These are phyloP conservation scores for Dendronephthya gigantea DNA, from an alignment of 64 coral and sea anemone species.

Conservation along the genomic window DNA sequence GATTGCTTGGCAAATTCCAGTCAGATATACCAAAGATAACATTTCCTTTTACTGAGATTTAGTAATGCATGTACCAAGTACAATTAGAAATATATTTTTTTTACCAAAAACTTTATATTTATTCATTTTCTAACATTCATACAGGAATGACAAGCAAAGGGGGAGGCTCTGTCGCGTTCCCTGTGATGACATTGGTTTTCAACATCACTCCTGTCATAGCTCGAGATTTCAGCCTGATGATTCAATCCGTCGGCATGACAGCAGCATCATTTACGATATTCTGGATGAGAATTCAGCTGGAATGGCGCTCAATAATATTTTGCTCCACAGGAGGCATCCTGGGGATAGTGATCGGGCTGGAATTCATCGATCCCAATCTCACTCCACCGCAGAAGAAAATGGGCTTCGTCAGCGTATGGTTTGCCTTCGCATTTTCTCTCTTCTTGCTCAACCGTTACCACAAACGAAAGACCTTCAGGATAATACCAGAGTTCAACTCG, in stretches of 20 bases:
- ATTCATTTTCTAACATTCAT: no score
- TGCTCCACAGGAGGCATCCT: conserved; percentile 52
- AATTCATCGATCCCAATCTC: conserved; percentile 63
- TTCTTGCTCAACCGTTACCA: conserved; percentile 67
- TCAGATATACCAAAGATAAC: no score
- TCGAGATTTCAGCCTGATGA: conserved; percentile 67
- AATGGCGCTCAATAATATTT: conserved; percentile 53
- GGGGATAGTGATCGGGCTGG: conserved; percentile 52
- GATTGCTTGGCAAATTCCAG: no score
- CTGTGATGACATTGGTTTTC: conserved; percentile 67
- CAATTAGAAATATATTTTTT: no score
- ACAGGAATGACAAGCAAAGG: conserved; percentile 83
- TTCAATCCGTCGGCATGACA: conserved; percentile 77
- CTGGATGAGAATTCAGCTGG: conserved; percentile 61
- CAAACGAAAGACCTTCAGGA: conserved; percentile 50
- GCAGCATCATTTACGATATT: conserved; percentile 71
- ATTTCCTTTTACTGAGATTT: no score
- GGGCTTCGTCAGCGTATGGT: conserved; percentile 72
- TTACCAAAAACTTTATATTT: no score
- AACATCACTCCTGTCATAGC: conserved; percentile 44
- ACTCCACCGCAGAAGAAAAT: conserved; percentile 74
- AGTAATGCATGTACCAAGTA: no score
- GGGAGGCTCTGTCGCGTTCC: conserved; percentile 58
- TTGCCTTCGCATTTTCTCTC: conserved; percentile 62
- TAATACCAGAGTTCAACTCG: conserved; percentile 51